phyloP scores from a whole-genome alignment of 92 coral and sea anemone genomes.

The Scolanthus callimorphus region DNA sequence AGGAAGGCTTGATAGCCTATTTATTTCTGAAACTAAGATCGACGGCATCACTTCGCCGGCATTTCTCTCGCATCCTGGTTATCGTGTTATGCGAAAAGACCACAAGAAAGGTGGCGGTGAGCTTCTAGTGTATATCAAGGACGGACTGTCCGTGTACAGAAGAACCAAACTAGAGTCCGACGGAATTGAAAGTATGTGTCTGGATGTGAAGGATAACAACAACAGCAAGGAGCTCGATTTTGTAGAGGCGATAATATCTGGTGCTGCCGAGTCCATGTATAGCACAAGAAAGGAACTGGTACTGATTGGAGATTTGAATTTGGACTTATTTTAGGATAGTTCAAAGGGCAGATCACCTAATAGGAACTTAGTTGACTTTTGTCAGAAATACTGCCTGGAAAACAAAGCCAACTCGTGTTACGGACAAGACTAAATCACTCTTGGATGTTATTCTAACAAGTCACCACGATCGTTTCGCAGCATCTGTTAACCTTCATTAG shows the following conservation, averaged over 20 bases:
- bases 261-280: constrained; percentile 1
- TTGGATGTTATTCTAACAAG: neutral
- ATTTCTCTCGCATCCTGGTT: constrained; percentile 16
- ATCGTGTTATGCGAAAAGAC: constrained; percentile 17
- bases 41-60: constrained; percentile 12
- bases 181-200: no score
- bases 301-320: neutral
- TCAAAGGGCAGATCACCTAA: neutral
- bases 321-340: neutral
- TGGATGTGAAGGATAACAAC: neutral
- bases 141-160: constrained; percentile 24
- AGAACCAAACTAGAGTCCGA: constrained; percentile 40
- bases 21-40: constrained; percentile 33
- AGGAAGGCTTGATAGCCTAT: constrained; percentile 24
- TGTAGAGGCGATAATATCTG: neutral
- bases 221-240: neutral
- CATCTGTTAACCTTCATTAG: neutral
- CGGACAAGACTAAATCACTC: neutral
- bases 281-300: neutral
- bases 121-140: constrained; percentile 22
- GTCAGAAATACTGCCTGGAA: neutral
- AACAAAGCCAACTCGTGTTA: neutral
- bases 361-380: neutral
- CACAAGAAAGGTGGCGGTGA: constrained; percentile 43
- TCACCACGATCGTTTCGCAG: neutral